Evolutionary conservation across 2,888 invertebrate genomes (phyloP), one percentile per base, ranked within the genome.

Genomic region (Abrostola triplasia): DNA sequence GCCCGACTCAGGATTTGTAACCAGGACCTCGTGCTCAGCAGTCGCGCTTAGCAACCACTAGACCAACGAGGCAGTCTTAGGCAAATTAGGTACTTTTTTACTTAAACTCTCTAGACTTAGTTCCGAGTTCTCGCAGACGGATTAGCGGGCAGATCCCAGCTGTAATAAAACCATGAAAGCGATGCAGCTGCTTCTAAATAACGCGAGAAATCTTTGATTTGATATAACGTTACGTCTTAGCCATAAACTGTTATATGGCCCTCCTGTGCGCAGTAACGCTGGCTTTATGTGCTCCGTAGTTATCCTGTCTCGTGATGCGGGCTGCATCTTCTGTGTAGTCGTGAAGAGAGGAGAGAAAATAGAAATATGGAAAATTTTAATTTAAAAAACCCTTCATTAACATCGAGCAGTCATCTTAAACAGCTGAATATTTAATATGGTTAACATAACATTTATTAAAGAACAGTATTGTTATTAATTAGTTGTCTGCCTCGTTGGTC

Each of bases 211-310:
- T 61, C 51, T 55, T 59, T 42, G 60, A 60, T 61, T 66, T 41
- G n/a, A 48, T 24, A 13, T 40, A 44, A 56, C 35, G 11, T 76
- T 72, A 72, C 38, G 54, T 7, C 36, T 38, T 0, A 53, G 49
- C 57, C 49, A 52, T 75, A 68, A 76, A 73, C 50, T 7, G 12
- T 52, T 49, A 12, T 40, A 49, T 49, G 42, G 47, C 44, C n/a
- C 40, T 13, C 36, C 8, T 10, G 24, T 47, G 42, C 51, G 24
- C 36, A 36, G 35, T 65, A 38, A 42, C 65, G 66, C 53, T 42
- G 12, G 11, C 48, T 71, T 71, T 59, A 71, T 41, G 35, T n/a
- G 10, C 5, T 10, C 0, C 5, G 35, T 5, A 10, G 35, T 12
- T 12, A 37, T 55, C 40, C 12, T 56, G 49, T 59, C 66, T 57